phyloP scores from a whole-genome alignment of 2,113 vertebrate species.

The Marmota monax region DNA sequence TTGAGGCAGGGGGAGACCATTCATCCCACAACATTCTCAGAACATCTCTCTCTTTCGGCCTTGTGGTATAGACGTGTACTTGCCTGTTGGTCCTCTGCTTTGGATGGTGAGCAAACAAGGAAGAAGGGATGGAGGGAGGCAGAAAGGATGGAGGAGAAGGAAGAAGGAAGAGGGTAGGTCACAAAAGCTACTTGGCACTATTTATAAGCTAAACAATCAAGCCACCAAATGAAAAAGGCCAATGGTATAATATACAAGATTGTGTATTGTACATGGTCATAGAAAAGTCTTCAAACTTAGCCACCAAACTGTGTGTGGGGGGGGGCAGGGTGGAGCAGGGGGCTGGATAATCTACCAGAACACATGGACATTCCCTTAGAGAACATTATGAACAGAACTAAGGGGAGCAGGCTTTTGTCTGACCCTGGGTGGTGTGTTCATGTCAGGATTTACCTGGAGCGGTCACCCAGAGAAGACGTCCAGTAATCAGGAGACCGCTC shows the following conservation, averaged over 20 bases:
- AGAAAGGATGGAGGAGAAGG: no score
- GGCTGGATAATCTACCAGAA: neutral
- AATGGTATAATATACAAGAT: neutral
- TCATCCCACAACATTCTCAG: neutral
- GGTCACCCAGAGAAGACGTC: neutral
- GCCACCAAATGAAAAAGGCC: neutral
- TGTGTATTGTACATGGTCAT: neutral
- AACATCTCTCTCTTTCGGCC: neutral
- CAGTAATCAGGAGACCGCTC: neutral
- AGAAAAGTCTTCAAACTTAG: neutral
- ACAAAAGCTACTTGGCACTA: neutral
- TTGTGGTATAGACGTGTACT: neutral
- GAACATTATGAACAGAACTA: neutral
- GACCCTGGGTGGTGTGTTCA: neutral
- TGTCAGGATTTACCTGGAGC: constrained; percentile 20
- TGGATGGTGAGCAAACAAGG: neutral
- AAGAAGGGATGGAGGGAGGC: no score
- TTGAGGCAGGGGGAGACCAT: neutral
- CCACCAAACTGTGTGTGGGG: neutral
- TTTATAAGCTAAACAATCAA: neutral
- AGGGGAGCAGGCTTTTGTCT: neutral
- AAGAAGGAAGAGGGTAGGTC: neutral
- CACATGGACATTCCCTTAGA: neutral
- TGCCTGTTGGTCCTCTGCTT: neutral
- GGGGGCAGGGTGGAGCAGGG: no score